phyloP scores from a whole-genome alignment of 2,888 invertebrate species.

The Lasioglossum lativentre region DNA sequence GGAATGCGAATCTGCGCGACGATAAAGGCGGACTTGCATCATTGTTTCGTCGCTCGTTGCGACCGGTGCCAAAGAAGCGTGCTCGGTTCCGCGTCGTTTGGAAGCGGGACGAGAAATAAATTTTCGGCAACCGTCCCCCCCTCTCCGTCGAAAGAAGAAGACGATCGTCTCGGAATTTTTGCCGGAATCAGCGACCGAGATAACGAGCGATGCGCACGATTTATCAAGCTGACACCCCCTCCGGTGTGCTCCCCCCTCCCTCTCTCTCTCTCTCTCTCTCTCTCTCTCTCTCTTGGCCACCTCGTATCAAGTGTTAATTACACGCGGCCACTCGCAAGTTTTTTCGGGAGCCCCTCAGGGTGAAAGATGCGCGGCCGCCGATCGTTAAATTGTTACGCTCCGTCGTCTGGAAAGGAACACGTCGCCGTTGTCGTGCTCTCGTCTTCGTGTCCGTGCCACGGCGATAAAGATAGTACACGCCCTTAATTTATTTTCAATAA shows the following conservation, averaged over 20 bases:
- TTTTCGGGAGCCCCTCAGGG: constrained; percentile 19
- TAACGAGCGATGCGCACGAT: constrained; percentile 32
- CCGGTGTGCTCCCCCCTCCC: not conserved
- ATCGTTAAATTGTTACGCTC: constrained; percentile 54
- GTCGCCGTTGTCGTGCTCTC: constrained; percentile 40
- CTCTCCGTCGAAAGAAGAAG: not conserved
- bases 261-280: too few species aligned
- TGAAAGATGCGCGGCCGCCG: constrained; percentile 23
- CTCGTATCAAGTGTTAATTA: constrained; percentile 52
- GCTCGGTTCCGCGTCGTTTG: constrained; percentile 3
- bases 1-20: not conserved
- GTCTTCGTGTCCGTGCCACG: constrained; percentile 26
- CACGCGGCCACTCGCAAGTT: constrained; percentile 36
- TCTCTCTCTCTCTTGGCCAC: not conserved
- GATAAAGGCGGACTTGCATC: not conserved
- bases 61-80: constrained; percentile 11
- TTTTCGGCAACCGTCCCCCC: not conserved
- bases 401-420: constrained; percentile 41
- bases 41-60: not conserved
- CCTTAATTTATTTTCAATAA: constrained; percentile 54
- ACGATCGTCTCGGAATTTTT: constrained; percentile 21
- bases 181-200: constrained; percentile 32
- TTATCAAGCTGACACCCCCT: constrained; percentile 40
- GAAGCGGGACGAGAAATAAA: not conserved
- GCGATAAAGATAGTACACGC: constrained; percentile 42